Evolutionary conservation across 2,113 vertebrate genomes (phyloP), one percentile per base, ranked within the genome.

Genomic region (Tychaedon coryphoeus): DNA sequence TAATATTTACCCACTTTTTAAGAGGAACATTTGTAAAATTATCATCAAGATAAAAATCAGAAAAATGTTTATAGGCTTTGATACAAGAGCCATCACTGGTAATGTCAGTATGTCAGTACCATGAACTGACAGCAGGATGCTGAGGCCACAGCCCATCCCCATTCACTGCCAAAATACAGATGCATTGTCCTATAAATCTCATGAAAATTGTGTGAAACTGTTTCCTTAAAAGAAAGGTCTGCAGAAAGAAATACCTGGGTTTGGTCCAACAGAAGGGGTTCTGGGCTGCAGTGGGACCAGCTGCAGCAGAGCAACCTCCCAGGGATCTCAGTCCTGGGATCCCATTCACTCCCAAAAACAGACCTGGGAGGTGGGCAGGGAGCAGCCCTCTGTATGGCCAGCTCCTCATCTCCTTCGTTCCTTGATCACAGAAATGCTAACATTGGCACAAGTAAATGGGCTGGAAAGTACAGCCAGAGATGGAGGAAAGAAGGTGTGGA

Each of bases 281-380:
- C 48, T 33, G 20, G 26, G 11, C 40, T 76, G 62, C 33, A 74
- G n/a, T 1, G 0, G 47, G 19, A 77, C 60, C 40, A 60, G 16
- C 14, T 54, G 33, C 3, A 2, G 64, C 19, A 75, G 22, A 75
- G 29, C 1, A 4, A 47, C 17, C 10, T 73, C 36, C 60, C n/a
- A 42, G 28, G 42, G 34, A 75, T 65, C 12, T 45, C 47, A 28
- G 19, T 26, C 57, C 31, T 66, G 31, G 11, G 42, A 79, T 48
- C 22, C 20, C 31, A 58, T 8, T 28, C 6, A 3, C 38, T 42
- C 24, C 29, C 60, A 65, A 45, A 36, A 53, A 33, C 0, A 0
- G 33, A 75, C 3, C 23, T 33, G 34, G 66, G 48, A 78, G 8
- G 9, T 0, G 3, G 73, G 61, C 13, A 73, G 18, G 28, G 34